These are phyloP conservation scores for Diarsia mendica DNA, from an alignment of 2,888 invertebrate species.

Conservation along the genomic window DNA sequence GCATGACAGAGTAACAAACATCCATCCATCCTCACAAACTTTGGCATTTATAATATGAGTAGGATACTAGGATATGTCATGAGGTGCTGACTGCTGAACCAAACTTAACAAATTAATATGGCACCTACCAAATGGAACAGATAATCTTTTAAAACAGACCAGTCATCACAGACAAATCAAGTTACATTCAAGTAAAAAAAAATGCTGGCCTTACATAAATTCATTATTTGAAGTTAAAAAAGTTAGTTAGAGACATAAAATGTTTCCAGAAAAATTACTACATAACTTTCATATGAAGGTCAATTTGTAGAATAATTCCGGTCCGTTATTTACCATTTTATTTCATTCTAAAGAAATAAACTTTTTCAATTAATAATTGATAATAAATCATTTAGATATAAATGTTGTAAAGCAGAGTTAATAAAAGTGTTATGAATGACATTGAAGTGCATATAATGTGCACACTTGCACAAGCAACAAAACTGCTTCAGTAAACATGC, in stretches of 20 bases:
- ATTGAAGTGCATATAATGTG: background rate
- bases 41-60: too few relatives aligned
- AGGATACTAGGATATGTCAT: background rate
- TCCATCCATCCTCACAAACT: too few relatives aligned
- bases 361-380: background rate
- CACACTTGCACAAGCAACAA: background rate
- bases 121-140: background rate
- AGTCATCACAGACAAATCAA: too few relatives aligned
- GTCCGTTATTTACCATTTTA: background rate
- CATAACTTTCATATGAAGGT: background rate
- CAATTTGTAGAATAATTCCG: background rate
- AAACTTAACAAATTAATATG: background rate
- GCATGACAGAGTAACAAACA: too few relatives aligned
- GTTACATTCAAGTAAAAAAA: too few relatives aligned
- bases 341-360: background rate
- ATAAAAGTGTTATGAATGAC: background rate
- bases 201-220: too few relatives aligned
- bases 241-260: background rate
- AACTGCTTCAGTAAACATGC: too few relatives aligned
- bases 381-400: background rate
- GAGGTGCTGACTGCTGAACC: background rate
- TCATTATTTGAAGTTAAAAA: background rate
- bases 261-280: background rate
- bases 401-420: background rate
- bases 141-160: too few relatives aligned